phyloP scores from a whole-genome alignment of 1,140 invertebrate genomes.

The Aphelinus atriplicis region DNA sequence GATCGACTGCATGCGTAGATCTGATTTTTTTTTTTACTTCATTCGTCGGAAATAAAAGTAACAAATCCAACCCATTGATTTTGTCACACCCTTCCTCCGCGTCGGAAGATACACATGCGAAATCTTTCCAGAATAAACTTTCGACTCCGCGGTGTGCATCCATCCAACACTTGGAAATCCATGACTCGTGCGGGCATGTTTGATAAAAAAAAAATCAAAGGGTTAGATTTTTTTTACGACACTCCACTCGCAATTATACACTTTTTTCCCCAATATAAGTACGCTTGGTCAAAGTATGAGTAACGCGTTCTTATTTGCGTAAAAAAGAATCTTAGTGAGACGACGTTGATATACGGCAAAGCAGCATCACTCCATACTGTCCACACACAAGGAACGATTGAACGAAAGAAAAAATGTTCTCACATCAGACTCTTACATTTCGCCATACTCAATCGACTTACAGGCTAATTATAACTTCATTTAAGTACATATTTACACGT shows the following conservation, averaged over 20 bases:
- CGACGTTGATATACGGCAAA: slow-evolving; percentile 27
- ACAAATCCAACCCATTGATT: slow-evolving; percentile 18
- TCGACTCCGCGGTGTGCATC: neutral
- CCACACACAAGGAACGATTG: slow-evolving; percentile 22
- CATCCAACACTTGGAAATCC: neutral
- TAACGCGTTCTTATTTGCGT: slow-evolving; percentile 25
- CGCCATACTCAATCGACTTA: slow-evolving; percentile 17
- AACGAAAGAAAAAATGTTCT: neutral
- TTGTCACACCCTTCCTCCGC: neutral
- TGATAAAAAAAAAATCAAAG: neutral
- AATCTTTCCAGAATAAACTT: neutral
- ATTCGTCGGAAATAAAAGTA: neutral
- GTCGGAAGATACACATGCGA: neutral
- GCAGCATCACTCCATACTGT: slow-evolving; percentile 27
- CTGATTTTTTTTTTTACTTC: neutral
- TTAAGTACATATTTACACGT: slow-evolving; percentile 40
- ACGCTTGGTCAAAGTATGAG: slow-evolving; percentile 35
- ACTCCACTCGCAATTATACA: neutral
- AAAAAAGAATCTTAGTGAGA: slow-evolving; percentile 33
- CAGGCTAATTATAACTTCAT: slow-evolving; percentile 25
- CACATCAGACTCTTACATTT: neutral
- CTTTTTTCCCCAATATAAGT: neutral
- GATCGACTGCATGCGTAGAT: slow-evolving; percentile 9
- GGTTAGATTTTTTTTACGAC: neutral
- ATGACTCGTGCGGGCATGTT: neutral